Base-by-base conservation (phyloP, 2,888 invertebrate genomes). In the Chrysomela aeneicollis region DNA sequence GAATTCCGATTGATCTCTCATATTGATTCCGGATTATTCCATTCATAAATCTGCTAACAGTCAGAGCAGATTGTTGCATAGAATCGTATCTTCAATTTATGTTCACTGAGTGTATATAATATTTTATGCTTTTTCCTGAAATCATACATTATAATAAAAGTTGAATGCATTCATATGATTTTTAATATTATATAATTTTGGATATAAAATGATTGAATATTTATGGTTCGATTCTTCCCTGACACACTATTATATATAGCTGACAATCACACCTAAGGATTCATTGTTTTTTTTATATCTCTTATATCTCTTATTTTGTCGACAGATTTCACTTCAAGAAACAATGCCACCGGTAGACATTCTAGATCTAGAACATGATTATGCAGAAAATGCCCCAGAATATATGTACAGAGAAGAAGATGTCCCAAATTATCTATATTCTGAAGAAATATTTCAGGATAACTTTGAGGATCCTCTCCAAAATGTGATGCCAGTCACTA, bases 391-490 rank as follows among this genome's bases (percentile, higher is more conserved):
- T 42, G 42, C 12, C 42, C 42, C 26, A 26, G 26, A 26, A 26
- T 26, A 26, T 42, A 15, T 42, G 10, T 9, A 15, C 4, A 3
- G 12, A 42, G 19, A 47, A 18, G 9, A 18, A 17, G 17, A 47
- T 47, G 19, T 17, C 17, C 10, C 19, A 47, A 5, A 47, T 9
- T 47, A 47, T 47, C 47, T 47, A 17, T 47, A 47, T 47, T 47
- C 47, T 5, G 47, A 47, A 47, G 47, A 47, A 19, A 47, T 47
- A 47, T 42, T 42, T 42, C 5, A 15, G 17, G 42, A 42, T 42
- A 42, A 42, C 42, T 17, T 17, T 17, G 47, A 47, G n/a, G 47
- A 47, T 47, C 47, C 6, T 47, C 18, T 47, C 47, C 47, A 47
- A n/a, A 47, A 47, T 47, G 15, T 9, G n/a, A 47, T 47, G 15